Evolutionary conservation across 2,113 vertebrate genomes (phyloP).

Genomic region (Origma solitaria): DNA sequence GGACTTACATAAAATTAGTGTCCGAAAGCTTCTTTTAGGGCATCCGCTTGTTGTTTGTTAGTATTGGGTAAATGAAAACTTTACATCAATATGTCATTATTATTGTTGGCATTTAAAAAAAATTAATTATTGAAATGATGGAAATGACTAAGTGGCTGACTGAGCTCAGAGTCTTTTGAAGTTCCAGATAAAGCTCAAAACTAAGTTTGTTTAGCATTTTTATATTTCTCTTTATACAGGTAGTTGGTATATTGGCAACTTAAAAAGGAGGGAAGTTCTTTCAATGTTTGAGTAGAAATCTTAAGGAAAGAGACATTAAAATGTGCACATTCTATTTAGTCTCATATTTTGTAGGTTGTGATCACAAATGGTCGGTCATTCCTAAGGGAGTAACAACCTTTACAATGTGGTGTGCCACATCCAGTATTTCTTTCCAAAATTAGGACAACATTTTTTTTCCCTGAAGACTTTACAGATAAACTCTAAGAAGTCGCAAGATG

Average conservation of each 20-base stretch:
- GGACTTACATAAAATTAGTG: background rate
- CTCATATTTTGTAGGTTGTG: background rate
- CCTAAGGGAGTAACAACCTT: background rate
- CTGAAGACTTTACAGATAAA: background rate
- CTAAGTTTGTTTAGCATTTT: background rate
- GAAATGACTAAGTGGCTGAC: background rate
- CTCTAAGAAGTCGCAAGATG: background rate
- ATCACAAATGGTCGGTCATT: background rate
- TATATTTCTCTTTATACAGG: background rate
- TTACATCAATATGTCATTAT: background rate
- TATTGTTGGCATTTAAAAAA: background rate
- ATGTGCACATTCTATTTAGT: background rate
- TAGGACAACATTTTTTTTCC: background rate
- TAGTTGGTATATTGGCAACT: background rate
- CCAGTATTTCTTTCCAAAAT: background rate
- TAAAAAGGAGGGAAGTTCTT: background rate
- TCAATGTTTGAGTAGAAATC: background rate
- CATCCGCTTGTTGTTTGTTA: background rate
- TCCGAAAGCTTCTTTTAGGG: background rate
- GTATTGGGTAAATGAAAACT: background rate
- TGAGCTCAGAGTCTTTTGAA: background rate
- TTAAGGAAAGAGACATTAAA: background rate
- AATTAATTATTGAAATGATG: background rate
- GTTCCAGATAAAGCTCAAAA: background rate
- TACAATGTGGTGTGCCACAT: background rate